These are phyloP conservation scores for Ricordea florida DNA, from an alignment of 92 coral and sea anemone species.

Conservation along the genomic window DNA sequence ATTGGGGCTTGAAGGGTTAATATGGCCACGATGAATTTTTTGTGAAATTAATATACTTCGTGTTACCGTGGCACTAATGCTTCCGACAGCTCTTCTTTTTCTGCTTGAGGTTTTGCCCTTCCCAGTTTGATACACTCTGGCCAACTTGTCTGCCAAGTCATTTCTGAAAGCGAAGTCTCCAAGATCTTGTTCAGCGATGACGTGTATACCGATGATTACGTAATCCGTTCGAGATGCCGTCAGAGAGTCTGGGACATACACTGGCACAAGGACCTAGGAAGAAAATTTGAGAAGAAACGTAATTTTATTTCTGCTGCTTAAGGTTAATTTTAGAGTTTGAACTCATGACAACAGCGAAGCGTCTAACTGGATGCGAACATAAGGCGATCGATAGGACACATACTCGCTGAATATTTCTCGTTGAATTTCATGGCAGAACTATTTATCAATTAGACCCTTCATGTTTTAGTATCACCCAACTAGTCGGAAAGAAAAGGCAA, in stretches of 20 bases:
- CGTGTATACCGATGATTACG: conserved; percentile 52
- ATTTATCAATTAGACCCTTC: too few species aligned
- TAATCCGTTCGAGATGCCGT: conserved; percentile 54
- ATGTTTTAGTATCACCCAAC: too few species aligned
- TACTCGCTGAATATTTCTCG: too few species aligned
- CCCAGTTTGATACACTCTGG: conserved; percentile 65
- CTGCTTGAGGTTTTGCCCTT: conserved; percentile 48
- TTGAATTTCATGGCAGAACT: too few species aligned
- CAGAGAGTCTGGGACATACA: conserved; percentile 73
- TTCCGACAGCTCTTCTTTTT: conserved; percentile 86
- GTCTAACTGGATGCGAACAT: too few species aligned
- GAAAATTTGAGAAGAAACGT: not conserved
- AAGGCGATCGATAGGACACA: too few species aligned
- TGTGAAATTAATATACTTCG: not conserved
- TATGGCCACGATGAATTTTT: too few species aligned
- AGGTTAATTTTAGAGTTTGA: not conserved
- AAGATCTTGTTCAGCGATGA: conserved; percentile 35
- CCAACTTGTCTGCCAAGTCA: conserved; percentile 70
- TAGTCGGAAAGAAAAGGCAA: too few species aligned
- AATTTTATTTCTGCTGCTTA: not conserved
- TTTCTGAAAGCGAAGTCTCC: conserved; percentile 29
- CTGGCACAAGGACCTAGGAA: conserved; percentile 72
- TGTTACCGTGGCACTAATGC: conserved; percentile 85
- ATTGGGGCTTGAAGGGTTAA: too few species aligned
- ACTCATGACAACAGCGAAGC: too few species aligned